Evolutionary conservation across 2,113 vertebrate species (phyloP).

Genomic region (Stigmatopora argus): DNA sequence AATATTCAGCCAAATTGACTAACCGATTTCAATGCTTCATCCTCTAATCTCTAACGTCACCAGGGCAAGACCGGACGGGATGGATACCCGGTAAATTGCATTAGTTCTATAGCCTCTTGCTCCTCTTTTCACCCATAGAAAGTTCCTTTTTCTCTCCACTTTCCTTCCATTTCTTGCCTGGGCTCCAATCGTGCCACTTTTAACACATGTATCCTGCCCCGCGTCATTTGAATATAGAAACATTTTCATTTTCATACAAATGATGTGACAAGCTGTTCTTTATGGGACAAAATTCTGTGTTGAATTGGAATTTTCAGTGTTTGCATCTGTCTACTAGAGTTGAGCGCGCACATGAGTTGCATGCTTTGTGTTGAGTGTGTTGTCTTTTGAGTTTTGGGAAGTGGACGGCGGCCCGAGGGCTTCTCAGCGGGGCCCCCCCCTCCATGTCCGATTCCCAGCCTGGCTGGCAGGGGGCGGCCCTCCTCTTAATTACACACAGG

Average conservation of each 20-base stretch:
- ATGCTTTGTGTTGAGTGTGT: slow-evolving; percentile 2
- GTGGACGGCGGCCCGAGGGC: slow-evolving; percentile 26
- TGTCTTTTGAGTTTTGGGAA: slow-evolving; percentile 36
- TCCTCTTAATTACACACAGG: slow-evolving; percentile 67
- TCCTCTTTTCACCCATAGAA: slow-evolving; percentile 37
- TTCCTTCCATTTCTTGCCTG: slow-evolving; percentile 1
- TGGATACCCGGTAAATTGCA: slow-evolving; percentile 94
- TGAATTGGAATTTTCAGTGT: background rate
- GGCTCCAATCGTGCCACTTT: background rate
- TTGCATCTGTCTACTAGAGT: slow-evolving; percentile 7
- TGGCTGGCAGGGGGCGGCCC: slow-evolving; percentile 52
- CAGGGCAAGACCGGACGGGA: slow-evolving; percentile 95
- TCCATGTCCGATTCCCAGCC: slow-evolving; percentile 50
- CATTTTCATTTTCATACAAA: slow-evolving; percentile 6
- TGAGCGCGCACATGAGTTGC: background rate
- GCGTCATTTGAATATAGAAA: slow-evolving; percentile 11
- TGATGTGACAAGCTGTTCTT: background rate
- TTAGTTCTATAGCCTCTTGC: slow-evolving; percentile 51
- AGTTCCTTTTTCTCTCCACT: background rate
- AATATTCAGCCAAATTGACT: slow-evolving; percentile 15
- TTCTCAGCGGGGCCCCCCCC: background rate
- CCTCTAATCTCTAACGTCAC: slow-evolving; percentile 75
- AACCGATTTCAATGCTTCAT: slow-evolving; percentile 53
- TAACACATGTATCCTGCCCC: slow-evolving; percentile 29
- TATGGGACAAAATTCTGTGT: no score